Percentiles rank a stretch among this genome's conserved stretches.
phyloP scores from a whole-genome alignment of 2,888 invertebrate genomes.

The Petrolisthes cinctipes region DNA sequence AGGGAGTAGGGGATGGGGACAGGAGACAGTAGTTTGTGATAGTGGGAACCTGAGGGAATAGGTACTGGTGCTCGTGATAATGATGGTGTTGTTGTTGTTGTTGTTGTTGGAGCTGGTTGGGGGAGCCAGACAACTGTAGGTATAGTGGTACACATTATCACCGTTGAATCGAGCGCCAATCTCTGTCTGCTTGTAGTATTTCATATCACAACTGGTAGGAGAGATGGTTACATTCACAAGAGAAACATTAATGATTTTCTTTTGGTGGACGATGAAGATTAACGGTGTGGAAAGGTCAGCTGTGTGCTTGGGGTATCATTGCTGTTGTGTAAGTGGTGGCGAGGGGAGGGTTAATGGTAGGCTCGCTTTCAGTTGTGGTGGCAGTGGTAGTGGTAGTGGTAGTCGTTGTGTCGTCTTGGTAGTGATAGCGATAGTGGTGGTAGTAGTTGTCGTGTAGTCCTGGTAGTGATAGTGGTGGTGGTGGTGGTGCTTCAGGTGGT shows the following conservation, averaged over 20 bases:
- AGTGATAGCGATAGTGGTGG: not conserved
- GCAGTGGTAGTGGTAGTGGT: not conserved
- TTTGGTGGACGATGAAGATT: too few species aligned
- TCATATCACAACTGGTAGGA: too few species aligned
- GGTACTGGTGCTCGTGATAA: slow-evolving; percentile 11
- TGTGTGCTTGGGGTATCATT: too few species aligned
- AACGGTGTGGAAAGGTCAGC: too few species aligned
- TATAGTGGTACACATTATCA: too few species aligned
- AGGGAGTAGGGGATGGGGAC: not conserved
- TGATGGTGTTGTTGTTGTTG: not conserved
- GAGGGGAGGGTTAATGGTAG: not conserved
- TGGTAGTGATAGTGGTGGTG: not conserved
- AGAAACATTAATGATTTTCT: too few species aligned
- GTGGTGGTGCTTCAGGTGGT: not conserved
- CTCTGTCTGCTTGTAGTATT: too few species aligned
- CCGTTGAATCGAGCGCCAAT: too few species aligned
- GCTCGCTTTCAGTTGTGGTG: not conserved
- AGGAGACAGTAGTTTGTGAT: not conserved
- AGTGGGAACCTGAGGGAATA: not conserved
- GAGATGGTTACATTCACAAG: too few species aligned
- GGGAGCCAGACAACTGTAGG: too few species aligned
- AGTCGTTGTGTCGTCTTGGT: not conserved
- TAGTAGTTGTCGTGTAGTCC: not conserved
- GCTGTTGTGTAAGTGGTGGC: not conserved
- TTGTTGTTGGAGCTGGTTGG: not conserved